Percentiles rank a stretch among this genome's conserved stretches.
phyloP scores from a whole-genome alignment of 1,140 invertebrate genomes.

The Odontomachus brunneus region DNA sequence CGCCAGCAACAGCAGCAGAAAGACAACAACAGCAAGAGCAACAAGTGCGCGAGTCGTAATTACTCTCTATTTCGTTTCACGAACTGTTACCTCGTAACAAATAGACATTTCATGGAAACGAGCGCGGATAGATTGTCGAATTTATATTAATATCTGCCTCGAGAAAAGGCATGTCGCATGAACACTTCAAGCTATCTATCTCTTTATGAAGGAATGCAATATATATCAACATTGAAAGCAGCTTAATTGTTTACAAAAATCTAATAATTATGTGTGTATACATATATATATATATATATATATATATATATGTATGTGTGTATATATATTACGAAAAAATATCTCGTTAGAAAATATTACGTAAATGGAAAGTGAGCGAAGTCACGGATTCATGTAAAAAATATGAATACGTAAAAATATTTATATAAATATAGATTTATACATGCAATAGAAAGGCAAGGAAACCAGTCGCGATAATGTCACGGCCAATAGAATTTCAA shows the following conservation, averaged over 20 bases:
- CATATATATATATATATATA: no score
- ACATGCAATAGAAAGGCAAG: no score
- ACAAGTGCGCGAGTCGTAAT: slow-evolving; percentile 73
- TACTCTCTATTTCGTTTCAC: slow-evolving; percentile 67
- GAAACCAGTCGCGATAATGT: no score
- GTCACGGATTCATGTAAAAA: neutral
- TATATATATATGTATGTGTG: no score
- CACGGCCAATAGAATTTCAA: no score
- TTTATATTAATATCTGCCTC: slow-evolving; percentile 27
- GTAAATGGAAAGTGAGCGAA: neutral
- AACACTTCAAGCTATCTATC: slow-evolving; percentile 5
- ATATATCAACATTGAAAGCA: neutral
- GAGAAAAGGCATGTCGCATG: neutral
- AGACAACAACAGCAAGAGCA: slow-evolving; percentile 72
- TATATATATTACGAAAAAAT: no score
- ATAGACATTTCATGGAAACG: slow-evolving; percentile 44
- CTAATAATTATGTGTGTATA: no score
- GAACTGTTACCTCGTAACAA: slow-evolving; percentile 65
- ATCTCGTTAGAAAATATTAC: no score
- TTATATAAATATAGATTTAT: no score
- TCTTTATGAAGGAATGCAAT: neutral
- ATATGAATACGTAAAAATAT: neutral
- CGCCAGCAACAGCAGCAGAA: slow-evolving; percentile 48
- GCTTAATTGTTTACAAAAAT: neutral
- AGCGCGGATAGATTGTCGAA: slow-evolving; percentile 34